Base-by-base conservation (phyloP, 2,888 invertebrate species). In the Torymus texanus region DNA sequence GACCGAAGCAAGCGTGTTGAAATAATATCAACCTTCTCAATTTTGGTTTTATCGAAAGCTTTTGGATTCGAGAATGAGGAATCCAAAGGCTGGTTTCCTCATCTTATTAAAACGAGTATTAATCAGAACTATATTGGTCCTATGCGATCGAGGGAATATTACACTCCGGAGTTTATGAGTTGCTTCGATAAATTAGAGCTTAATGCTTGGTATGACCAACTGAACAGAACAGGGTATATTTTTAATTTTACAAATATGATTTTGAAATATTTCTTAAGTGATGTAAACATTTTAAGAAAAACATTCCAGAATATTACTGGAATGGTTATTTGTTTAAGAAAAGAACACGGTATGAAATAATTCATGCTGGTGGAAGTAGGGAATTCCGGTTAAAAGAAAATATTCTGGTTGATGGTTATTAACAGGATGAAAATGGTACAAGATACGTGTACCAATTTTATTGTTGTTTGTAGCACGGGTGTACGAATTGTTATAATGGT, bases 211-310 rank as follows among this genome's bases (percentile, higher is more conserved):
- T 58, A 24, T 24, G 1, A 56, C 12, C 13, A 24, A 24, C 12
- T 11, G 10, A n/a, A 1, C 11, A 11, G 12, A 1, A 29, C 14
- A 0, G 29, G 11, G 24, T 56, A 24, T 16, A 24, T n/a, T 2
- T 58, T 68, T 13, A 29, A 55, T 41, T 68, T 68, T 24, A 10
- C 55, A 56, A n/a, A 11, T 0, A 58, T 41, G 58, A 24, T 68
- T 21, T 1, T 56, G 2, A 16, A 68, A 58, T 68, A 68, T 56
- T 68, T 58, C n/a, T 21, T 14, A 13, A 18, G n/a, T 11, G 68
- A 68, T 68, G 56, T 67, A 1, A 21, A n/a, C 3, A 67, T 67
- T 18, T 55, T 67, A 55, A 67, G 18, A 67, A 10, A 16, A 29
- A 1, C 29, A 29, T 29, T 29, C 29, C 29, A 29, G 29, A 29